Conservation (phyloP, 2,797 vertebrate genomes). For the Paratrypauchen microcephalus region DNA sequence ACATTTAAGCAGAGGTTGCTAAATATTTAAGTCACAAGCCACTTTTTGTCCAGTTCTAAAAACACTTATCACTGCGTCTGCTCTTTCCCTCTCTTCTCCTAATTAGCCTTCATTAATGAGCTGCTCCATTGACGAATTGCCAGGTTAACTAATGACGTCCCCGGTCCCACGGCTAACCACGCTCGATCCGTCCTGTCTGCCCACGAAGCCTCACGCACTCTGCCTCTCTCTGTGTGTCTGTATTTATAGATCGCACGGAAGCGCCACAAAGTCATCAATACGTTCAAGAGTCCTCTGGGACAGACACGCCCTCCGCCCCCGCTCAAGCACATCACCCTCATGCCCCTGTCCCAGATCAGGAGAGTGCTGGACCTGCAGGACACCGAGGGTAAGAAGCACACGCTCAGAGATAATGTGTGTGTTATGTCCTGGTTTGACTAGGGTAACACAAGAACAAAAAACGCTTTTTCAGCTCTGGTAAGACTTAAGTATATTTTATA, state of each 20-base stretch:
- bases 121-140: conserved; percentile 61
- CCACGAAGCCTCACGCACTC: conserved; percentile 16
- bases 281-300: conserved; percentile 91
- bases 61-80: conserved; percentile 7
- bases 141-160: conserved; percentile 38
- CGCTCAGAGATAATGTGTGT: no score
- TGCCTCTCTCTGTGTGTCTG: conserved; percentile 21
- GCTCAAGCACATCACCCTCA: conserved; percentile 92
- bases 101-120: conserved; percentile 65
- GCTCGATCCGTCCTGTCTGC: conserved; percentile 14
- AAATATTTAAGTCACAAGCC: not conserved
- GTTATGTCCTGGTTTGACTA: no score
- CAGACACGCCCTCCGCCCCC: conserved; percentile 88
- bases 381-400: conserved; percentile 84
- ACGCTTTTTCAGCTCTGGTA: no score
- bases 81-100: conserved; percentile 29
- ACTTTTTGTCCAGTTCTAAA: not conserved
- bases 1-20: not conserved
- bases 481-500: no score
- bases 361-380: conserved; percentile 94
- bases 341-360: conserved; percentile 97
- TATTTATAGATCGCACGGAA: conserved; percentile 90
- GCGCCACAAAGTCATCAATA: conserved; percentile 94
- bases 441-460: no score
- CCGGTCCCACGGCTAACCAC: conserved; percentile 23